phyloP scores from a whole-genome alignment of 2,888 invertebrate species.

The Lamellibrachia columna region DNA sequence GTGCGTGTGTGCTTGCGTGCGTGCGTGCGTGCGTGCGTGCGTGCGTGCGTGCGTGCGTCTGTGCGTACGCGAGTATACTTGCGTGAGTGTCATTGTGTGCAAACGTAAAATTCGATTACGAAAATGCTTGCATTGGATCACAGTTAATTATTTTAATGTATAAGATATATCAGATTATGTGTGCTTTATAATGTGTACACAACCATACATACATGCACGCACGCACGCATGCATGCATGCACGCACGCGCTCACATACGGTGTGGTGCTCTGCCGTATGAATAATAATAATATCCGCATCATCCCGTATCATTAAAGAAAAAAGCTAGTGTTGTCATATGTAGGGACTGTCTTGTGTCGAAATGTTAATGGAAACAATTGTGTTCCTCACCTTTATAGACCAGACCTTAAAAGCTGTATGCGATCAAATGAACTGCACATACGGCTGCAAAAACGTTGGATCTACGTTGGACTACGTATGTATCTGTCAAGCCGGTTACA shows the following conservation, averaged over 20 bases:
- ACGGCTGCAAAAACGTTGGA: neutral
- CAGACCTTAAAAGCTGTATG: neutral
- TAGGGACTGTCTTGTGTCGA: neutral
- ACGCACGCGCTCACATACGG: neutral
- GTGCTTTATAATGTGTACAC: no score
- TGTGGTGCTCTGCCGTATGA: neutral
- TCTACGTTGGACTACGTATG: neutral
- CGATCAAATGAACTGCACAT: neutral
- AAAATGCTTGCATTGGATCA: neutral
- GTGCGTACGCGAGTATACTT: no score
- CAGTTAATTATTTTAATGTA: neutral
- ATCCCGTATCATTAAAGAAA: neutral
- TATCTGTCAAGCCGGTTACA: neutral
- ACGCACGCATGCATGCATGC: neutral
- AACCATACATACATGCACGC: neutral
- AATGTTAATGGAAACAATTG: neutral
- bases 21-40: no score
- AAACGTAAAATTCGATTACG: neutral
- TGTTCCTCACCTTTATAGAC: neutral
- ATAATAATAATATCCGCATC: neutral
- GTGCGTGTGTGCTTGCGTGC: no score
- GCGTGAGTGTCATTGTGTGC: no score
- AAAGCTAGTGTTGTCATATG: neutral
- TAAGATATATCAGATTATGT: no score
- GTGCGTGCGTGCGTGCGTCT: no score